Evolutionary conservation across 2,888 invertebrate species (phyloP).

Genomic region (Eupithecia insigniata): DNA sequence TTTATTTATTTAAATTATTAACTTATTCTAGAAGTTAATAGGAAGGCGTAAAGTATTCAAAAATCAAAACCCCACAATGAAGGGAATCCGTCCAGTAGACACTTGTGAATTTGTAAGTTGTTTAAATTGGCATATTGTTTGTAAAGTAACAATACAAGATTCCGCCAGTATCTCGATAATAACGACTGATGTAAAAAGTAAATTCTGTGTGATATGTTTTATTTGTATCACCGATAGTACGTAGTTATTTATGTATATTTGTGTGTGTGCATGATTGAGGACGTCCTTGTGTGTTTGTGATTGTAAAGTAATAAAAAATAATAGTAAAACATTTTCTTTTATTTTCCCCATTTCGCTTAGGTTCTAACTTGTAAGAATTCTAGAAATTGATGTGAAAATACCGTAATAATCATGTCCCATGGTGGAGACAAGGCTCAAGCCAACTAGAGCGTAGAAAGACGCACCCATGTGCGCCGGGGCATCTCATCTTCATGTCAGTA

Average conservation of each 20-base stretch:
- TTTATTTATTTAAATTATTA: constrained; percentile 84
- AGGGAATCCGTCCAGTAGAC: constrained; percentile 49
- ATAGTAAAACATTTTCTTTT: constrained; percentile 45
- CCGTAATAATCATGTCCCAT: constrained; percentile 63
- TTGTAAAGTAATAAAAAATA: constrained; percentile 73
- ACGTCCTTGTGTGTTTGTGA: constrained; percentile 83
- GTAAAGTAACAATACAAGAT: constrained; percentile 57
- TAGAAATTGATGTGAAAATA: constrained; percentile 49
- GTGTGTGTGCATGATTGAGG: constrained; percentile 78
- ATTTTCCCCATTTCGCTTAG: constrained; percentile 19
- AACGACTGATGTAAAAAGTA: constrained; percentile 82
- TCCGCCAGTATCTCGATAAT: constrained; percentile 75
- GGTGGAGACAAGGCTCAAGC: constrained; percentile 36
- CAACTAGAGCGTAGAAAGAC: constrained; percentile 68
- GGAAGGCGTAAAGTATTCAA: constrained; percentile 62
- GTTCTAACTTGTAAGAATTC: constrained; percentile 3
- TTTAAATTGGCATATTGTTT: constrained; percentile 67
- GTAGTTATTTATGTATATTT: constrained; percentile 74
- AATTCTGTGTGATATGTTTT: constrained; percentile 76
- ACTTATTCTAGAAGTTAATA: constrained; percentile 79
- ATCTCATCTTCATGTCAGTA: constrained; percentile 60
- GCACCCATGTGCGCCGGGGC: constrained; percentile 53
- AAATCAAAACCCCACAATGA: constrained; percentile 39
- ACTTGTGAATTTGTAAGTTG: constrained; percentile 49
- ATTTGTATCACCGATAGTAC: constrained; percentile 78